phyloP scores from a whole-genome alignment of 1,140 invertebrate genomes.

The Aplysia californica region DNA sequence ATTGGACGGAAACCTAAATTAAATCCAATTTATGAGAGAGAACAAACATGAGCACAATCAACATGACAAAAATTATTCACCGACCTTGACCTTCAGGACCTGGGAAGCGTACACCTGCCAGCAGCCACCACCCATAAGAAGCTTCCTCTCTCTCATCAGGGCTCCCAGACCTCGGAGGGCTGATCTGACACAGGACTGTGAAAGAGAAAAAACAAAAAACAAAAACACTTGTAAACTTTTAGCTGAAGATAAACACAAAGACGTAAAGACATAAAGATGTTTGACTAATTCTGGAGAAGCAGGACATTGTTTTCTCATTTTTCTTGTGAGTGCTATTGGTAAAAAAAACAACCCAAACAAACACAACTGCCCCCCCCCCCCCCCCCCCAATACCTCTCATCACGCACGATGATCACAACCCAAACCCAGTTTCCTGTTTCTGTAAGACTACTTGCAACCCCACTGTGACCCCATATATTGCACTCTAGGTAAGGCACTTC shows the following conservation, averaged over 20 bases:
- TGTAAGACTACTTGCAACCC: too few species aligned
- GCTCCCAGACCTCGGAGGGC: not conserved
- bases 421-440: too few species aligned
- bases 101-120: conserved; percentile 21
- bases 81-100: not conserved
- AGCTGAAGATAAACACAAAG: too few species aligned
- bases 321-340: not conserved
- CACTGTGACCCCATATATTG: too few species aligned
- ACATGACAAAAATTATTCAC: too few species aligned
- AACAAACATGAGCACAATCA: too few species aligned
- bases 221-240: not conserved
- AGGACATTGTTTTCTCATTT: not conserved
- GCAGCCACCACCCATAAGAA: conserved; percentile 12
- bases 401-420: too few species aligned
- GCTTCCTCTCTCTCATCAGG: not conserved
- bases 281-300: not conserved
- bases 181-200: conserved; percentile 14
- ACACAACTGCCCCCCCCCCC: not conserved
- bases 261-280: not conserved
- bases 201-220: not conserved
- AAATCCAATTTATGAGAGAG: too few species aligned
- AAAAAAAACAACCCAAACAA: not conserved
- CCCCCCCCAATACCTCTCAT: not conserved
- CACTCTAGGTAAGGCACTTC: too few species aligned
- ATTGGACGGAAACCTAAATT: too few species aligned